Base-by-base conservation (phyloP, 2,113 vertebrate genomes). In the Tupaia chinensis region DNA sequence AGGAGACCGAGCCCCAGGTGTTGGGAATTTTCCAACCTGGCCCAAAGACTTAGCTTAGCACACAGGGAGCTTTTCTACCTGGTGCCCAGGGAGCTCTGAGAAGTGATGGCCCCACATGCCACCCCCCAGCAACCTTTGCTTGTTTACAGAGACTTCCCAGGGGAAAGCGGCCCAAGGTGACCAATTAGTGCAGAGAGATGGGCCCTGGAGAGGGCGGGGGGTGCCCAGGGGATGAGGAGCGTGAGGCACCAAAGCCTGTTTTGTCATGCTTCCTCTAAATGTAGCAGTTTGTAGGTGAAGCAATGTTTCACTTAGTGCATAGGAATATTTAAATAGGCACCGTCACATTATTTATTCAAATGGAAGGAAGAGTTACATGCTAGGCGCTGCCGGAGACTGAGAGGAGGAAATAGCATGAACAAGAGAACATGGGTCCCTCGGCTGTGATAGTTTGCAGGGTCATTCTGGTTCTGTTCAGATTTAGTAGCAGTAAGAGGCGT, bases 141-240 rank as follows among this genome's bases (percentile, higher is more conserved):
- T 80, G 34, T 86, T 93, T 90, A 69, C 25, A 93, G 79, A 77
- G 86, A 58, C 63, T 11, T 72, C 85, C 60, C 56, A 34, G 69
- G 65, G 76, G 60, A n/a, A 93, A 60, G 32, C 17, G 11, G 15
- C 93, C 85, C 90, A 73, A 85, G 72, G 90, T 65, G 86, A 81
- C 89, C 93, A 95, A 90, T 96, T 95, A 96, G 14, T 68, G 13
- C 32, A 56, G 56, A 56, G n/a, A 82, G 69, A 60, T 54, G 13
- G 3, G 15, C 70, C n/a, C 76, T 87, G 16, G 56, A 15, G 87
- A 93, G 70, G 58, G 58, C 20, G 23, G 15, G 22, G 66, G 68
- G 74, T 53, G 54, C 61, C 70, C 66, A 25, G 34, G 34, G 27
- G 15, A 25, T 63, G 29, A 77, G 72, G 20, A 58, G 10, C 44